Conservation (phyloP, 2,797 vertebrate species). For the Microchirus variegatus region DNA sequence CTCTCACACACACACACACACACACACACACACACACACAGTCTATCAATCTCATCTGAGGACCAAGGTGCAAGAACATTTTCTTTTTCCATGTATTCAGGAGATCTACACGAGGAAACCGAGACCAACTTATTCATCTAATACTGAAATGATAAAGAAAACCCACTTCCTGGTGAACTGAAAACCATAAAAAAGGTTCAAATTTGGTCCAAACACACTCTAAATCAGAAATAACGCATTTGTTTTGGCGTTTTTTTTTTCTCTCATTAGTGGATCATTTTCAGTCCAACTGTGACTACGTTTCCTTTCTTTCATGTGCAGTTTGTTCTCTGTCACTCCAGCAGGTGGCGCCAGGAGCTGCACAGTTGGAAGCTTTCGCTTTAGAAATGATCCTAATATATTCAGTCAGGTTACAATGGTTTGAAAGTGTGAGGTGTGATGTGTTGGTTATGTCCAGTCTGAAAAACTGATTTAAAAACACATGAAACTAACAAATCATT, state of each 20-base stretch:
- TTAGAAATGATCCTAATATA: slow-evolving; percentile 39
- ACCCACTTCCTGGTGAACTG: slow-evolving; percentile 14
- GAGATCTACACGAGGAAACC: slow-evolving; percentile 24
- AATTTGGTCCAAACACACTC: slow-evolving; percentile 17
- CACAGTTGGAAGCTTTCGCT: slow-evolving; percentile 8
- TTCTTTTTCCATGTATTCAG: slow-evolving; percentile 33
- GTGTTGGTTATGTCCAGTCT: slow-evolving; percentile 20
- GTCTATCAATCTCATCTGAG: slow-evolving; percentile 54
- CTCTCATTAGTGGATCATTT: slow-evolving; percentile 9
- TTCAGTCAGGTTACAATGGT: slow-evolving; percentile 27
- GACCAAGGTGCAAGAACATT: slow-evolving; percentile 62
- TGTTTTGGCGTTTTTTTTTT: slow-evolving; percentile 2
- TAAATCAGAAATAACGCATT: slow-evolving; percentile 17
- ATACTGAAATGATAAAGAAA: slow-evolving; percentile 46
- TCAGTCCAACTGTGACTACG: slow-evolving; percentile 16
- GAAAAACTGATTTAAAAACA: slow-evolving; percentile 25
- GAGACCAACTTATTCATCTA: slow-evolving; percentile 37
- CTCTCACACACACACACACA: slow-evolving; percentile 29
- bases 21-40: slow-evolving; percentile 24
- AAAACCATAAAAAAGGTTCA: slow-evolving; percentile 14
- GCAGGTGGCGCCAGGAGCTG: slow-evolving; percentile 71
- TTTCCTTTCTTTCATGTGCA: background rate
- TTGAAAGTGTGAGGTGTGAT: slow-evolving; percentile 18
- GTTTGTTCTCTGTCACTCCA: slow-evolving; percentile 61
- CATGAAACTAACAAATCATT: slow-evolving; percentile 16